Conservation (phyloP, 2,888 invertebrate genomes). For the Drosophila sordidula region DNA sequence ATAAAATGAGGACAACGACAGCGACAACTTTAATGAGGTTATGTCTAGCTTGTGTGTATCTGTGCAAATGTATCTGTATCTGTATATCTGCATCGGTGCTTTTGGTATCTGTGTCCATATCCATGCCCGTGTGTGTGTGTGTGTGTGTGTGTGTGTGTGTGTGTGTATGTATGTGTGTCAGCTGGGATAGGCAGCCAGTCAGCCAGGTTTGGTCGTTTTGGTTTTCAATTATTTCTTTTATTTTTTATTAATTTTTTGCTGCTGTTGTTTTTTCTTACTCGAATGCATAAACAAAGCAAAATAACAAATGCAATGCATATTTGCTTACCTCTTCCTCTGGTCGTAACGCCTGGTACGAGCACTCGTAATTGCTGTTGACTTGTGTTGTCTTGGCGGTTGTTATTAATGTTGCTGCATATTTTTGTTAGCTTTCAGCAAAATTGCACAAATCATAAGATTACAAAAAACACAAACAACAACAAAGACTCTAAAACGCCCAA, state of each 20-base stretch:
- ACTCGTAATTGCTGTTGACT: constrained; percentile 67
- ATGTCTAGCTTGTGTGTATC: constrained; percentile 58
- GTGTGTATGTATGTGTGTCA: constrained; percentile 38
- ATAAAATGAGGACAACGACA: constrained; percentile 77
- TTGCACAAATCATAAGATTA: constrained; percentile 37
- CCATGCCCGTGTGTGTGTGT: constrained; percentile 9
- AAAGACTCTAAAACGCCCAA: constrained; percentile 13
- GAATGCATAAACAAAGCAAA: constrained; percentile 18
- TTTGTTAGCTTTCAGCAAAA: constrained; percentile 46
- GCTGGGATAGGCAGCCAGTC: constrained; percentile 53
- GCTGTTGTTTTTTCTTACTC: constrained; percentile 1
- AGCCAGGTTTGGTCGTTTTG: constrained; percentile 22
- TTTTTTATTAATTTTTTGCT: constrained; percentile 8
- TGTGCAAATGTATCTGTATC: constrained; percentile 30
- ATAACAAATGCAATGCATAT: constrained; percentile 53
- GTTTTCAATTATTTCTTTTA: constrained; percentile 4
- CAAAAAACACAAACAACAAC: constrained; percentile 10
- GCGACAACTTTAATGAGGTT: constrained; percentile 79
- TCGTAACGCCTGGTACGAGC: constrained; percentile 36
- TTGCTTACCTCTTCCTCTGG: constrained; percentile 70
- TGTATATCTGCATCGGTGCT: constrained; percentile 10
- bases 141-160: constrained; percentile 30
- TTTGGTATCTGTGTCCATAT: constrained; percentile 14
- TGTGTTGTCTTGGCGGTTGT: constrained; percentile 43
- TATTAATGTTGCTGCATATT: constrained; percentile 46